These are phyloP conservation scores for Dipodomys stephensi DNA, from an alignment of 2,113 vertebrate genomes.

Conservation along the genomic window DNA sequence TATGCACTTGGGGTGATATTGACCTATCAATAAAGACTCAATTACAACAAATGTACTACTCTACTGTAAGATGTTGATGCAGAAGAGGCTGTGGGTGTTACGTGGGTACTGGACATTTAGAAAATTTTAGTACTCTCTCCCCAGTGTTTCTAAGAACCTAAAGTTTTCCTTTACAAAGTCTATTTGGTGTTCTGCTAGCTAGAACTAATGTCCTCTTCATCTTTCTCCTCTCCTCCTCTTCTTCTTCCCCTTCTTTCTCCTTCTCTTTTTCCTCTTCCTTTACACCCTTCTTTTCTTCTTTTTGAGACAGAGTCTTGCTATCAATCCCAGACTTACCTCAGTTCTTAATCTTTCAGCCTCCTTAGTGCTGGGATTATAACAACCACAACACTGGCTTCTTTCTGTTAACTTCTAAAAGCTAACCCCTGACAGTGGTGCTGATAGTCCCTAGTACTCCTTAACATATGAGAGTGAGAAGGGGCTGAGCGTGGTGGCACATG, in stretches of 20 bases:
- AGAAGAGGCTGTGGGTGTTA: fast-evolving
- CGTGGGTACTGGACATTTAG: not conserved
- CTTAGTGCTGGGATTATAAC: too few relatives aligned
- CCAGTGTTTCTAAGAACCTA: not conserved
- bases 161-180: not conserved
- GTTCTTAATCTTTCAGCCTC: not conserved
- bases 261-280: too few relatives aligned
- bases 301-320: too few relatives aligned
- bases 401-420: not conserved
- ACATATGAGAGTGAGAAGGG: not conserved
- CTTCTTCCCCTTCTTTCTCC: too few relatives aligned
- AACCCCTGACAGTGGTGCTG: not conserved
- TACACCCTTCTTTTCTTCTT: too few relatives aligned
- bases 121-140: not conserved
- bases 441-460: not conserved
- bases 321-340: too few relatives aligned
- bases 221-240: too few relatives aligned
- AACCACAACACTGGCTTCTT: too few relatives aligned
- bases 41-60: not conserved
- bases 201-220: not conserved
- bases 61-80: not conserved
- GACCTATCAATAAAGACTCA: fast-evolving
- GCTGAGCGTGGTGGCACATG: too few relatives aligned
- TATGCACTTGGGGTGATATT: not conserved
- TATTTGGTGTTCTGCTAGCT: not conserved